A percentile compares a stretch with the other conserved stretches of the same genome.
phyloP scores from a whole-genome alignment of 2,113 vertebrate genomes.

The Verasper variegatus region DNA sequence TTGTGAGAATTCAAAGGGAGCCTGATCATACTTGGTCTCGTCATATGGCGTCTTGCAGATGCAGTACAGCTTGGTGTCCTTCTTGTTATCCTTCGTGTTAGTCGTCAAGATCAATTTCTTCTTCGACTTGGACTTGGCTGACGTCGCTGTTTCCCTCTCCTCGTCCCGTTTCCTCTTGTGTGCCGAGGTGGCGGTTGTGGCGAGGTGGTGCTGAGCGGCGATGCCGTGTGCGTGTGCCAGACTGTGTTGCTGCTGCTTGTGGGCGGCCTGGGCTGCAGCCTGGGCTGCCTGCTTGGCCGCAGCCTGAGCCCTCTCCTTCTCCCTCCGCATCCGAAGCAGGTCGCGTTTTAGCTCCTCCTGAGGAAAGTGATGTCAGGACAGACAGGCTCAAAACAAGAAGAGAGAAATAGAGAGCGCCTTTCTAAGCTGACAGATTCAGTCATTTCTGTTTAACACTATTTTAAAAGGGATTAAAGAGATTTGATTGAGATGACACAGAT shows the following conservation, averaged over 20 bases:
- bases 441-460: not conserved
- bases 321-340: conserved; percentile 89
- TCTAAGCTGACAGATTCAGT: too few species aligned
- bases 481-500: too few species aligned
- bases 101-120: conserved; percentile 98
- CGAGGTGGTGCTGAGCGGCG: conserved; percentile 58
- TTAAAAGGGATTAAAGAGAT: not conserved
- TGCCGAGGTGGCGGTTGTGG: conserved; percentile 52
- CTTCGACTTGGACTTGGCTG: conserved; percentile 90
- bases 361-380: not conserved
- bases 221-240: conserved; percentile 47
- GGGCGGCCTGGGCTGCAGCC: conserved; percentile 64
- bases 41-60: conserved; percentile 99
- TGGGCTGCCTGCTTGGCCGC: conserved; percentile 79
- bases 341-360: conserved; percentile 96
- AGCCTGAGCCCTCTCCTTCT: conserved; percentile 91
- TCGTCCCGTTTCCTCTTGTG: conserved; percentile 98
- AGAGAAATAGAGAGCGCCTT: not conserved
- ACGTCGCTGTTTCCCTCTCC: conserved; percentile 76
- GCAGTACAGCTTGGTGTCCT: conserved; percentile 98
- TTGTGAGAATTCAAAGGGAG: not conserved
- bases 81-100: conserved; percentile 95
- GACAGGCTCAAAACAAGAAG: not conserved
- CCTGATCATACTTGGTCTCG: conserved; percentile 92
- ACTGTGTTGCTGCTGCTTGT: conserved; percentile 65